Evolutionary conservation across 2,888 invertebrate genomes (phyloP), one percentile per base, ranked within the genome.

Genomic region (Harpagoxenus sublaevis): DNA sequence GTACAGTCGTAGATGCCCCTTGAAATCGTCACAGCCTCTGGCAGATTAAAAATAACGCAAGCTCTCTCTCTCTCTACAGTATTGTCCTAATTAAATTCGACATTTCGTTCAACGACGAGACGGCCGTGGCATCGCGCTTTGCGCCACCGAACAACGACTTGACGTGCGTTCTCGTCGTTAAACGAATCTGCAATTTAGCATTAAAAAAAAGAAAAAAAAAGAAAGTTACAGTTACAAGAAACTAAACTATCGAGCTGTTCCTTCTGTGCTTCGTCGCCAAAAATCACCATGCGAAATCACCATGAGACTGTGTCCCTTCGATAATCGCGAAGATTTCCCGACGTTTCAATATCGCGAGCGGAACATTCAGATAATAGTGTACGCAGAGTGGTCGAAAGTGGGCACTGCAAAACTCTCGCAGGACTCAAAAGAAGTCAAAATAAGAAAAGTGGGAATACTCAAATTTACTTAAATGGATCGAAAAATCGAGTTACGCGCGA

Each of bases 1-100:
- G 57, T 83, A 77, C 66, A 66, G 65, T 83, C 63, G 65, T 83
- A 53, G 62, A 83, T 83, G 51, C 48, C 53, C 53, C 31, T 83
- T 79, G 57, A 83, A 83, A 63, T 75, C 66, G 78, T 83, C 83
- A 89, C 89, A 89, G 89, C 89, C 89, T 87, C 87, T 87, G 77
- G 81, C 77, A 82, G 78, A 82, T 73, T 78, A 84, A 83, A 78
- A 60, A 55, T 63, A 85, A 85, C 66, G 65, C 68, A 66, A 84
- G 81, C 71, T 51, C 18, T 53, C 23, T 51, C 18, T 53, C 23
- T 53, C 53, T 53, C 53, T 66, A 70, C 60, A 70, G 9, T 79
- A 70, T 31, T 63, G 28, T 73, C 39, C 63, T 70, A 81, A 81
- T 48, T 68, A 82, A 45, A 60, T 51, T 62, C 84, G 39, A 55